Base-by-base conservation (phyloP, 2,797 vertebrate species). In the Pogonophryne albipinna region DNA sequence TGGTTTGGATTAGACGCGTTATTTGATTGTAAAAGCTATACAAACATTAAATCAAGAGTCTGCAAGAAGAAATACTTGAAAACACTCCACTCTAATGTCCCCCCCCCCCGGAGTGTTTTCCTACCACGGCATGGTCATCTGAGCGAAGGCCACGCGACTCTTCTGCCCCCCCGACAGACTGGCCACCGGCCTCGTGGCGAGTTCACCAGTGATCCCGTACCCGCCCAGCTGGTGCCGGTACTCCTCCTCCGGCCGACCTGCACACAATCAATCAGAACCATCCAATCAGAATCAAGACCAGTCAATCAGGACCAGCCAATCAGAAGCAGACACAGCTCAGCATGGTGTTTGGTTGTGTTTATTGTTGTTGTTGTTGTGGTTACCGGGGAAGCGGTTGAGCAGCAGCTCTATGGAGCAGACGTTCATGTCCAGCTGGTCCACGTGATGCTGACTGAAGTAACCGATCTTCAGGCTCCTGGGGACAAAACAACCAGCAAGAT, bases 51-150 rank as follows among this genome's bases (percentile, higher is more conserved):
- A 23, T 23, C 23, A 23, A 23, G 23, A 23, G 3, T 23, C 23
- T 23, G 23, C 23, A 23, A 23, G 23, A 23, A 23, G 3, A 23
- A 23, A 23, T 23, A 23, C 20, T 23, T 23, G 20, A 23, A 23
- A 23, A 2, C 2, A 23, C 20, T 23, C 2, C 20, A 23, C 20
- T 23, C 20, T 23, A 23, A 23, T 23, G 20, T 23, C 31, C 31
- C 31, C 31, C 31, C 31, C 2, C n/a, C n/a, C n/a, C n/a, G n/a
- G n/a, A n/a, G n/a, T n/a, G n/a, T n/a, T n/a, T n/a, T 3, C 0
- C 51, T 93, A 99, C 98, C 97, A 95, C 49, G 96, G 94, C 97
- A 99, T 98, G 0, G 98, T 99, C 98, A 99, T 99, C 94, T 99
- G 98, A 46, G 98, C 98, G 62, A 99, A 99, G 53, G 98, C 98